Base-by-base conservation (phyloP, 2,797 vertebrate genomes). In the Melanotaenia boesemani region DNA sequence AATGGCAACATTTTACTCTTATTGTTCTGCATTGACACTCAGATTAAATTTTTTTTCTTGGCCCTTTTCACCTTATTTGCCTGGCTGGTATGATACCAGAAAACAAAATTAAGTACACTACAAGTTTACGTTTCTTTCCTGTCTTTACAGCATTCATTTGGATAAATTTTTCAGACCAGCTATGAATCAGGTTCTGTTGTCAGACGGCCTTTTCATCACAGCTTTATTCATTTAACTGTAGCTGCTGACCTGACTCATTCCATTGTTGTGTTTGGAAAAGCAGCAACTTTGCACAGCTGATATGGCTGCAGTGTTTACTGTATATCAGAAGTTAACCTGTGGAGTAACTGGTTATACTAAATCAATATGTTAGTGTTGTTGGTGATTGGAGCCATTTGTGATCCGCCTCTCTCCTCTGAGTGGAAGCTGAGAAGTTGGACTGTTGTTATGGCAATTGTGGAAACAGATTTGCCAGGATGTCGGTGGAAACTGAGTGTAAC, bases 401-500 rank as follows among this genome's bases (percentile, higher is more conserved):
- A 56, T 74, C 48, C 39, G 58, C 60, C 37, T 68, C 74, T n/a
- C 62, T 72, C 52, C 54, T 75, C 79, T 67, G 68, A 76, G 78
- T 54, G 77, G 71, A 80, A 52, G 83, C 83, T 77, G 81, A 82
- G 63, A 77, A 85, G 77, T 74, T 84, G 85, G 83, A 63, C 73
- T 41, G 92, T 94, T 92, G 93, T 94, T 92, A 93, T 93, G 86
- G 89, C 72, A 68, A 93, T 91, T 69, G 87, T 63, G 79, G 77
- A 89, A 79, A 86, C 81, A 74, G 69, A 59, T 85, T 67, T 89
- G 87, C 88, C 90, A 86, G 88, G 87, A 85, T 89, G 85, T 90
- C 91, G 52, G 66, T 79, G 64, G 90, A 84, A 88, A 88, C 75
- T 4, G 56, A 81, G 77, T 1, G 92, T 94, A 89, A 85, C 93